Evolutionary conservation across 2,113 vertebrate genomes (phyloP).

Genomic region (Heliornis fulica): DNA sequence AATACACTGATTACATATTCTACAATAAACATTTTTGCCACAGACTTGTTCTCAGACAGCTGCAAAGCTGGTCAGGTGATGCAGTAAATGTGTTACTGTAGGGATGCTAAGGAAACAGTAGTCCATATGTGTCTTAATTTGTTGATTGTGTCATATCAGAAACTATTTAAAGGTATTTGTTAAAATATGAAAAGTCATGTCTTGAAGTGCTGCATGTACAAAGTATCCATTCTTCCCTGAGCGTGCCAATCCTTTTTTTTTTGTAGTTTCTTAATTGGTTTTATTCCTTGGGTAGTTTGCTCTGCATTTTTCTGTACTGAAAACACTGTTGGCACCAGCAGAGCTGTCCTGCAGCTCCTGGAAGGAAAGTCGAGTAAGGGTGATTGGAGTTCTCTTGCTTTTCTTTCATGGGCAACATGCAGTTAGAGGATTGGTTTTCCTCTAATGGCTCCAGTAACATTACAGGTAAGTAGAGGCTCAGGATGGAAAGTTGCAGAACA

Average conservation of each 20-base stretch:
- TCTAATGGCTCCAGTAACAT: background rate
- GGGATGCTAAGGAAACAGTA: background rate
- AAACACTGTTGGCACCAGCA: background rate
- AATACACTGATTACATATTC: background rate
- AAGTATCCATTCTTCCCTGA: background rate
- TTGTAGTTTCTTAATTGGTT: background rate
- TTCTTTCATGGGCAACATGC: background rate
- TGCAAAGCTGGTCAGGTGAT: background rate
- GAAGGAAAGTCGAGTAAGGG: background rate
- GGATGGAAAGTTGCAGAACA: background rate
- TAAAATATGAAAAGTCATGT: background rate
- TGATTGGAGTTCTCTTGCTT: background rate
- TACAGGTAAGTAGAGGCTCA: background rate
- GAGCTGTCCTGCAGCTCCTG: background rate
- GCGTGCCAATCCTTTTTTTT: background rate
- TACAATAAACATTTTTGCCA: background rate
- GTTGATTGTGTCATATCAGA: background rate
- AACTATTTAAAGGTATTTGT: background rate
- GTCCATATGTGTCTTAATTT: background rate
- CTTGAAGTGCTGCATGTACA: background rate
- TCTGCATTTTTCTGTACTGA: background rate
- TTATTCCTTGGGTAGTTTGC: background rate
- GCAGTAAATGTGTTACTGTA: background rate
- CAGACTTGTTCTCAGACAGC: background rate
- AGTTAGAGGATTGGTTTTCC: background rate